Conservation (phyloP, 2,888 invertebrate genomes). For the Dynastes grantii region DNA sequence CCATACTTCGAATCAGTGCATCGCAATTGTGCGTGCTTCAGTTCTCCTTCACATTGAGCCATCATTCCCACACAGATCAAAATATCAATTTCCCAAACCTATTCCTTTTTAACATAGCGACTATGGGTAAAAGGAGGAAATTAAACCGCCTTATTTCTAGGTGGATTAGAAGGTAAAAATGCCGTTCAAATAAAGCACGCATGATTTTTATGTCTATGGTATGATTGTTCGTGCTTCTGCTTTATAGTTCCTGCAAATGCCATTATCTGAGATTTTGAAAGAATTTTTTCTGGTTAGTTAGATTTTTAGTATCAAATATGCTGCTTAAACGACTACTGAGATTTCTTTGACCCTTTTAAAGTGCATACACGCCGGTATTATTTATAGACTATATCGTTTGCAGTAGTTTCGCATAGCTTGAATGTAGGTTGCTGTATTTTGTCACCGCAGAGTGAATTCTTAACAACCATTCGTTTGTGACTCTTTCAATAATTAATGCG, state of each 20-base stretch:
- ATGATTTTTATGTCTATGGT: conserved; percentile 26
- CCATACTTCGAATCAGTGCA: conserved; percentile 42
- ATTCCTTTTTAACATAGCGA: background rate
- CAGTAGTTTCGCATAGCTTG: conserved; percentile 33
- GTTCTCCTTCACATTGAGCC: background rate
- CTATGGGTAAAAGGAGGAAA: conserved; percentile 68
- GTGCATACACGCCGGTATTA: conserved; percentile 23
- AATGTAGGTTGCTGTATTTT: conserved; percentile 31
- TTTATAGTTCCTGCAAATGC: background rate
- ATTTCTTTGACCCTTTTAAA: background rate
- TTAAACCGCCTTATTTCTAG: conserved; percentile 68
- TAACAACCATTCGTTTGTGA: background rate
- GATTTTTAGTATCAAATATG: no score
- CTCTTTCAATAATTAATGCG: background rate
- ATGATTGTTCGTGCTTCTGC: conserved; percentile 10
- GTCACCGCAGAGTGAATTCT: background rate
- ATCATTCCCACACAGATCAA: background rate
- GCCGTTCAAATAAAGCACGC: conserved; percentile 8
- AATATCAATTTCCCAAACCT: background rate
- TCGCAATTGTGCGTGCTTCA: conserved; percentile 31
- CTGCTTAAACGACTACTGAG: no score
- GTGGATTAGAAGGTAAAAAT: conserved; percentile 69
- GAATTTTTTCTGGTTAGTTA: no score
- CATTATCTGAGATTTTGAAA: no score
- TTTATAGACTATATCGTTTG: conserved; percentile 37